A percentile compares a stretch with the other conserved stretches of the same genome.
These are phyloP conservation scores for Eretmochelys imbricata DNA, from an alignment of 2,113 vertebrate genomes.

Conservation along the genomic window DNA sequence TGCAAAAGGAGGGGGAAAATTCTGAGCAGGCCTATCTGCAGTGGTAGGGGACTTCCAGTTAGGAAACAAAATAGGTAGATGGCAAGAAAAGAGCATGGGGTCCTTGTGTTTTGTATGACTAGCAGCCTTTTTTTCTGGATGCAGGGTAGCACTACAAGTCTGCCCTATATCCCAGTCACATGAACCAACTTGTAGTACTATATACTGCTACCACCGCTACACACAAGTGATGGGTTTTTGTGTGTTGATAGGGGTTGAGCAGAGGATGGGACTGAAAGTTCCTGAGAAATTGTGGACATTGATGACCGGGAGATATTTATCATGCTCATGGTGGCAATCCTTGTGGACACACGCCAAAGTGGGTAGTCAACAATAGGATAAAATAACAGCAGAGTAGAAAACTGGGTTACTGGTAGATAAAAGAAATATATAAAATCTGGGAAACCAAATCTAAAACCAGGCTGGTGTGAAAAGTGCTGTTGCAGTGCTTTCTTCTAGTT, in stretches of 20 bases:
- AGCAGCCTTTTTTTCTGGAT: not conserved
- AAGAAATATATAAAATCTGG: not conserved
- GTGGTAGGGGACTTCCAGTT: not conserved
- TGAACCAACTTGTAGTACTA: too few species aligned
- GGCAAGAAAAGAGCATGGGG: not conserved
- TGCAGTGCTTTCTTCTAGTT: constrained; percentile 24
- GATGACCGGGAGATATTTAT: not conserved
- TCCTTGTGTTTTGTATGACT: not conserved
- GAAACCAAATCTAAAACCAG: not conserved
- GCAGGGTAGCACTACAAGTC: not conserved
- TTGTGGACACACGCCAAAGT: not conserved
- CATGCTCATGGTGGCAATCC: not conserved
- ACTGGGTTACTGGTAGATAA: not conserved
- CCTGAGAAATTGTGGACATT: not conserved
- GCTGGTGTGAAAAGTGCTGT: not conserved
- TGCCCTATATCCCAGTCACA: too few species aligned
- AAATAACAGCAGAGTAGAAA: not conserved
- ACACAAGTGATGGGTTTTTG: not conserved
- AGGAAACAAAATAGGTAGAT: not conserved
- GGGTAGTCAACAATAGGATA: not conserved
- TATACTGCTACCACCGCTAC: too few species aligned
- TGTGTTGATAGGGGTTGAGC: not conserved
- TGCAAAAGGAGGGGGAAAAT: not conserved
- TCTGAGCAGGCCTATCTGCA: not conserved
- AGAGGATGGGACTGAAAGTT: not conserved